Conservation (phyloP, 2,797 vertebrate species). For the Cuculus canorus region DNA sequence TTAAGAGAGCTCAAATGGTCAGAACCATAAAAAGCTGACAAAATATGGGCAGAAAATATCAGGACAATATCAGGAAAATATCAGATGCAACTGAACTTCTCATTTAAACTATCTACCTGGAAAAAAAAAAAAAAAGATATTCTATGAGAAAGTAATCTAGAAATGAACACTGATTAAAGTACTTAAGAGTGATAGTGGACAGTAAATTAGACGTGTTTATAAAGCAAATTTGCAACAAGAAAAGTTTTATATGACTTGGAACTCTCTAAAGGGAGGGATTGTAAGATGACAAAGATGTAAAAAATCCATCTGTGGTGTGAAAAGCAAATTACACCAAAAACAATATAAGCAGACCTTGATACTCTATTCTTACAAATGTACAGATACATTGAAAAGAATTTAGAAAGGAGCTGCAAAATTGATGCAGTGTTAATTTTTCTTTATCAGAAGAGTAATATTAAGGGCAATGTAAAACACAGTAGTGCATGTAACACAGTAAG, state of each 20-base stretch:
- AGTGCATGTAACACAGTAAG: not conserved
- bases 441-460: not conserved
- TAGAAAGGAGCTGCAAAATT: not conserved
- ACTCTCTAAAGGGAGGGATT: not conserved
- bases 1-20: not conserved
- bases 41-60: not conserved
- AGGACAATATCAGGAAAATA: too few species aligned
- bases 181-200: not conserved
- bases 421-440: not conserved
- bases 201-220: not conserved
- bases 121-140: not conserved
- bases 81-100: not conserved
- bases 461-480: not conserved
- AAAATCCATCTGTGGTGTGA: not conserved
- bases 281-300: not conserved
- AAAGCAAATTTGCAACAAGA: not conserved
- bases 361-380: not conserved
- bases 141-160: not conserved
- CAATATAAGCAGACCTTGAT: not conserved
- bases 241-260: not conserved
- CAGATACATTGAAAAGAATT: not conserved
- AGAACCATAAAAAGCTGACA: not conserved
- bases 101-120: not conserved
- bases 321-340: not conserved
- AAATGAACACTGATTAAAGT: not conserved